Evolutionary conservation across 2,113 vertebrate genomes (phyloP), one percentile per base, ranked within the genome.

Genomic region (Petaurus breviceps): DNA sequence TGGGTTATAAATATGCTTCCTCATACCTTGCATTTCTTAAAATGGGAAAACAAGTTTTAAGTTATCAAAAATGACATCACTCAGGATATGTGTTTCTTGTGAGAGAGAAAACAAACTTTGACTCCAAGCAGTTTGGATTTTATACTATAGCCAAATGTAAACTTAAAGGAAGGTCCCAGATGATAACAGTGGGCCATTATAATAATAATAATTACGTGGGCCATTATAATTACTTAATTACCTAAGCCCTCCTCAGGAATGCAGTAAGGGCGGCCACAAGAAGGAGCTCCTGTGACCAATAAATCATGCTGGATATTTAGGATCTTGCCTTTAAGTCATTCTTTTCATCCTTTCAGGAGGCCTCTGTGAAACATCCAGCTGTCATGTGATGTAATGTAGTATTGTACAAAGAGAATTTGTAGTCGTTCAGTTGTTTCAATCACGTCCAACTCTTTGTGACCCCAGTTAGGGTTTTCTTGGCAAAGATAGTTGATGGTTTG

Each of bases 41-140:
- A 68, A 77, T n/a, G 31, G 61, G 37, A 77, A 77, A n/a, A 77
- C 61, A 77, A n/a, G 16, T 77, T n/a, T 19, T 14, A n/a, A n/a
- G 37, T 77, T 2, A 77, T n/a, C 61, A 54, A 54, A 92, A 93
- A 51, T 95, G 92, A 3, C 49, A 37, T 84, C 10, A 51, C 49
- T 2, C 28, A 95, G n/a, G 84, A 84, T 93, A 55, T 90, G 92
- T 92, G 25, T 51, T 47, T 51, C 95, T 92, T 89, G 61, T n/a
- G 37, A n/a, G 37, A 77, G 14, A n/a, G 61, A 77, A 91, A 91
- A 92, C 47, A 61, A 49, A 50, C 84, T 94, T 95, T 54, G 89
- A 68, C 37, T 93, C 92, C 24, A 77, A 77, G 61, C 5, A 77
- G 14, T 77, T n/a, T 77, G 61, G 37, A 77, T 77, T 19, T 37